These are phyloP conservation scores for Phortica variegata DNA, from an alignment of 1,140 invertebrate genomes.

Conservation along the genomic window DNA sequence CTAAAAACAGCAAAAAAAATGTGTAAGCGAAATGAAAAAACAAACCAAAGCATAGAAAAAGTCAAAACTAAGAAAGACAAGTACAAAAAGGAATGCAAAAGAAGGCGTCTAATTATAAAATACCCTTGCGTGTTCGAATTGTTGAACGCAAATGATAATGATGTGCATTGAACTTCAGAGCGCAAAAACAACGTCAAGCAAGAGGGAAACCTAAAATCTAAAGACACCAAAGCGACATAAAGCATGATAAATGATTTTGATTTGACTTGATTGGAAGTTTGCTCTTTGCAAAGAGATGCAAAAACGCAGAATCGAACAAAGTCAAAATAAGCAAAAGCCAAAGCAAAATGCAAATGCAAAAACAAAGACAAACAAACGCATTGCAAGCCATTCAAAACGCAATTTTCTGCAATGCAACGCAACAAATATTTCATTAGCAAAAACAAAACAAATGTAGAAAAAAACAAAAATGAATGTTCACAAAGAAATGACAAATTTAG, in stretches of 20 bases:
- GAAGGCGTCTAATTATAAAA: conserved; percentile 44
- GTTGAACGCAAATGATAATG: conserved; percentile 42
- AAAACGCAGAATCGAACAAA: too few species aligned
- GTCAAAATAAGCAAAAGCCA: background rate
- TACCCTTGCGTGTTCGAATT: conserved; percentile 31
- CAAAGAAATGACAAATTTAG: too few species aligned
- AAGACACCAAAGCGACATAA: conserved; percentile 7
- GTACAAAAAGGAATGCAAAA: conserved; percentile 14
- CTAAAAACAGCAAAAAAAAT: conserved; percentile 52
- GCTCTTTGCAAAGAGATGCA: conserved; percentile 4
- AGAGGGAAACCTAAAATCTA: too few species aligned
- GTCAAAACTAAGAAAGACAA: conserved; percentile 21
- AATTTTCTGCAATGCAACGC: too few species aligned
- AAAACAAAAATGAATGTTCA: background rate
- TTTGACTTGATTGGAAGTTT: conserved; percentile 2
- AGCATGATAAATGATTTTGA: conserved; percentile 44
- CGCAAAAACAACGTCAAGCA: conserved; percentile 8
- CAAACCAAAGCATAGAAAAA: conserved; percentile 19
- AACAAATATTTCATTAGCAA: too few species aligned
- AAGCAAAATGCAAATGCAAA: conserved; percentile 18
- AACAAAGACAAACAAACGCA: conserved; percentile 15
- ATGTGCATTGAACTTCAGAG: conserved; percentile 57
- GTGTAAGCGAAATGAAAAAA: conserved; percentile 27
- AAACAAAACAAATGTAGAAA: too few species aligned
- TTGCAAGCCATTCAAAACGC: conserved; percentile 21